These are phyloP conservation scores for Hyposoter didymator DNA, from an alignment of 2,888 invertebrate genomes.

Conservation along the genomic window DNA sequence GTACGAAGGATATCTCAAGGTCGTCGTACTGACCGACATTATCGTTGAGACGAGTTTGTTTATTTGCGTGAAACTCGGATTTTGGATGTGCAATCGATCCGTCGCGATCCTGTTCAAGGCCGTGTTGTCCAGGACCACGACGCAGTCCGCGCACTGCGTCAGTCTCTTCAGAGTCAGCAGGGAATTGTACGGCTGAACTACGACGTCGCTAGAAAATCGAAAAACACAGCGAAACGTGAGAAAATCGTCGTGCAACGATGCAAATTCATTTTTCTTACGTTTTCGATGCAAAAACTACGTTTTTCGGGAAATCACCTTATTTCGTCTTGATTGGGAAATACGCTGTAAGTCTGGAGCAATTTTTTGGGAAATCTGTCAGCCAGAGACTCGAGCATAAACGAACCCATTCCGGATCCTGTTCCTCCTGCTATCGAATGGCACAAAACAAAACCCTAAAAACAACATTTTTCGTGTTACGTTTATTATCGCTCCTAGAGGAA, in stretches of 20 bases:
- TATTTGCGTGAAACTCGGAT: constrained; percentile 98
- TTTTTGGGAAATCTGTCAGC: constrained; percentile 99
- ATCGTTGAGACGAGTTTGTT: constrained; percentile 99
- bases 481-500: neutral
- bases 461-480: constrained; percentile 14
- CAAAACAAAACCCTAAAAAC: constrained; percentile 94
- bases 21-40: constrained; percentile 99
- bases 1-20: constrained; percentile 97
- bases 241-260: neutral
- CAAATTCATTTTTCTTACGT: neutral
- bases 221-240: neutral
- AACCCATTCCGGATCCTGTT: constrained; percentile 99
- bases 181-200: constrained; percentile 98
- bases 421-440: constrained; percentile 99
- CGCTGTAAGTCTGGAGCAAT: constrained; percentile 98
- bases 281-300: constrained; percentile 12
- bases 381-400: constrained; percentile 94
- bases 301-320: constrained; percentile 87
- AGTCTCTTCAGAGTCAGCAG: constrained; percentile 96
- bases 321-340: constrained; percentile 99
- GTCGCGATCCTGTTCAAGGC: constrained; percentile 97
- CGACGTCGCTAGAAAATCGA: constrained; percentile 91
- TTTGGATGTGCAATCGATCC: constrained; percentile 97
- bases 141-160: constrained; percentile 98
- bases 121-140: constrained; percentile 98